Evolutionary conservation across 1,140 invertebrate species (phyloP).

Genomic region (Planococcus citri): DNA sequence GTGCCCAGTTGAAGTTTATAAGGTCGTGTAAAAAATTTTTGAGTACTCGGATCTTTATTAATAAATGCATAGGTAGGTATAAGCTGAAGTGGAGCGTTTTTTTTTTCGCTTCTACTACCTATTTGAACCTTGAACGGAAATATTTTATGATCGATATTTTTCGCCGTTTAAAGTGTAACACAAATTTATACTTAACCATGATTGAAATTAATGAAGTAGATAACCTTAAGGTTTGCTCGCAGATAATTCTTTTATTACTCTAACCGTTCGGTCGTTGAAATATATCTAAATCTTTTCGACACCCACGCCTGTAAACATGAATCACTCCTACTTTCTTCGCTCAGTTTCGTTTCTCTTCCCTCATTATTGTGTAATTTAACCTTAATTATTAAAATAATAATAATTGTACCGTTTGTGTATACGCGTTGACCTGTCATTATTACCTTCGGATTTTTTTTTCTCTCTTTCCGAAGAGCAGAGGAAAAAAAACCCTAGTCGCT

Average conservation of each 20-base stretch:
- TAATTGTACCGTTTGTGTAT: neutral
- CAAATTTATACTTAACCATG: constrained; percentile 4
- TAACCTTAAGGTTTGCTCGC: neutral
- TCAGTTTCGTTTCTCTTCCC: neutral
- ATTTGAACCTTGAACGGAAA: neutral
- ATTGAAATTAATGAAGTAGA: constrained; percentile 3
- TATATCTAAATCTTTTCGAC: constrained; percentile 8
- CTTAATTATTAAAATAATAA: constrained; percentile 1
- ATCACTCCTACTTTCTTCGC: constrained; percentile 2
- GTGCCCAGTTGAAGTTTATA: too few relatives aligned
- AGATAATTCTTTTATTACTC: neutral
- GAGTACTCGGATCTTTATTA: neutral
- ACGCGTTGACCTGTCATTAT: neutral
- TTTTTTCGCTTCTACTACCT: neutral
- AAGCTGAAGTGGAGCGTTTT: neutral
- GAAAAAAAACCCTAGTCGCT: neutral
- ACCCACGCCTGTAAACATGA: constrained; percentile 5
- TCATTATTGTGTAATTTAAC: neutral
- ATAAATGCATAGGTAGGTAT: neutral
- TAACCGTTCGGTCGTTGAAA: neutral
- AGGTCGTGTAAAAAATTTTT: neutral
- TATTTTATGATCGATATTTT: constrained; percentile 4
- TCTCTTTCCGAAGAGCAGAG: neutral
- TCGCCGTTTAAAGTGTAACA: constrained; percentile 1
- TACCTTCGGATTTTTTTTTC: too few relatives aligned